Base-by-base conservation (phyloP, 1,140 invertebrate genomes). In the Atta colombica region DNA sequence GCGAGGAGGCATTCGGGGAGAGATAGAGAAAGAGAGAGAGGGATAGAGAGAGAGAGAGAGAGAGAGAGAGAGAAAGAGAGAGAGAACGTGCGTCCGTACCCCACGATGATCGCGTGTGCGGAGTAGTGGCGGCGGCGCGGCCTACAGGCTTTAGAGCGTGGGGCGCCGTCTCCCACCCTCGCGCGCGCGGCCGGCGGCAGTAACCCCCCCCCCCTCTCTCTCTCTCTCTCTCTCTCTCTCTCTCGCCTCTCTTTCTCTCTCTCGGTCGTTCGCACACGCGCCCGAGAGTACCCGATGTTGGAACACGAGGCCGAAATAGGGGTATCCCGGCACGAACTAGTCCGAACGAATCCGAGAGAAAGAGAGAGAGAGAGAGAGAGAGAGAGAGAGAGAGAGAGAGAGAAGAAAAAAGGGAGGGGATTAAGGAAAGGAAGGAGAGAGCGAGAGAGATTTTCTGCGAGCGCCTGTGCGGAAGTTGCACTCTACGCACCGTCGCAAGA, bases 81-180 rank as follows among this genome's bases (percentile, higher is more conserved):
- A 31, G 25, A 28, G 12, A 71, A 21, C 16, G 58, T 51, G 84
- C 65, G 77, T 77, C 61, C 28, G 45, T 63, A 55, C 71, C 88
- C 75, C 85, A 86, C 85, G 60, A 55, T 69, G 77, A 89, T 90
- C 88, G 89, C 88, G 89, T 89, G 89, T 89, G 77, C 51, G 69
- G 61, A 63, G 58, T 60, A 77, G 60, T 61, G 28, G 53, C 65
- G 49, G 49, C 7, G 68, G 16, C 58, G 45, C 35, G 80, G 80
- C 53, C 80, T 82, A 82, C 80, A 39, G 45, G 51, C 35, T 45
- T 68, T 53, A 21, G 49, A 55, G 21, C n/a, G 49, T 55, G 81
- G 45, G 80, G 69, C 39, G 55, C 80, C 80, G n/a, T 49, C 69
- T 28, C 72, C 72, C 81, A 65, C 81, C 51, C 81, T 77, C 45